Conservation (phyloP, 2,888 invertebrate genomes). For the Lithophane leautieri region DNA sequence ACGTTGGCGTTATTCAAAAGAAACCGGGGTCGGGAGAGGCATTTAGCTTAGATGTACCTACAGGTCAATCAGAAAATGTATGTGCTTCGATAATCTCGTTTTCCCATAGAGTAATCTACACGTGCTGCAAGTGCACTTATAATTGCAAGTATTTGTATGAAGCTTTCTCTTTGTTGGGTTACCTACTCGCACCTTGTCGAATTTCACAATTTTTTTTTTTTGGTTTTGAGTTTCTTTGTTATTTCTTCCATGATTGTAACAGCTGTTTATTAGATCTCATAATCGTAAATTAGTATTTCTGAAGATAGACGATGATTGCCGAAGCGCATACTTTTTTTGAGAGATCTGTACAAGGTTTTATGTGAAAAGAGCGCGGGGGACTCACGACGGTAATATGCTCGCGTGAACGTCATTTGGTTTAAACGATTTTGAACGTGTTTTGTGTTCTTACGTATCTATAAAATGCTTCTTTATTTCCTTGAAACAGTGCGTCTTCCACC, state of each 20-base stretch:
- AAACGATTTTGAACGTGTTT: constrained; percentile 18
- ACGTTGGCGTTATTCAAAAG: constrained; percentile 64
- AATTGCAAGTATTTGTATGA: not conserved
- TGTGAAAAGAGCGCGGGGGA: constrained; percentile 34
- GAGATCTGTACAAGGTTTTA: constrained; percentile 48
- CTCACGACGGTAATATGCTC: constrained; percentile 35
- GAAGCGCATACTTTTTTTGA: not conserved
- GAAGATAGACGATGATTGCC: not conserved
- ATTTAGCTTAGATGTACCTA: constrained; percentile 56
- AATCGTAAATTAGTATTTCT: not conserved
- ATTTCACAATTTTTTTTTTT: not conserved
- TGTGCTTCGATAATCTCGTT: not conserved
- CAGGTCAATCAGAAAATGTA: constrained; percentile 30
- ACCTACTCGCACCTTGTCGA: not conserved
- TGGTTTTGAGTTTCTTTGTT: not conserved
- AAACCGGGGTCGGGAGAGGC: constrained; percentile 60
- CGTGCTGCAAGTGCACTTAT: not conserved
- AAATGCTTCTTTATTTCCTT: constrained; percentile 20
- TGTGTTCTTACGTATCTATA: constrained; percentile 15
- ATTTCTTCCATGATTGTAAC: not conserved
- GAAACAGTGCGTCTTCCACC: not conserved
- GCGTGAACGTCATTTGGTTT: not conserved
- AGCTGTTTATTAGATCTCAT: not conserved
- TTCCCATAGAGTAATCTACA: not conserved
- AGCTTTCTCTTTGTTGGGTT: not conserved